Percentiles rank a stretch among this genome's conserved stretches.
phyloP scores from a whole-genome alignment of 2,797 vertebrate genomes.

The Streptopelia turtur region DNA sequence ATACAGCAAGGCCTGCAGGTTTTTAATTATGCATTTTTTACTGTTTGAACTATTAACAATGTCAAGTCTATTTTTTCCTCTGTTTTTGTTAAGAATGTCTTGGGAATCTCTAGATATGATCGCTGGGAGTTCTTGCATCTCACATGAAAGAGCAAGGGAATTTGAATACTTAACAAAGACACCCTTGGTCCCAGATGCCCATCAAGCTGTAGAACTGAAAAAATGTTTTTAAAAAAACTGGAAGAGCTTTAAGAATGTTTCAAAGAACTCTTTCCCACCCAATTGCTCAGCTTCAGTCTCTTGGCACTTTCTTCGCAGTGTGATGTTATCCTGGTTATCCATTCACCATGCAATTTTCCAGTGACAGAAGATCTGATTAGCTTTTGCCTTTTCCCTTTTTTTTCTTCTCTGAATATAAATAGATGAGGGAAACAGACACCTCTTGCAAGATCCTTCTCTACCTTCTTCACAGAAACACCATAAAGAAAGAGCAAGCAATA shows the following conservation, averaged over 20 bases:
- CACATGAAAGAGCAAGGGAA: slow-evolving; percentile 29
- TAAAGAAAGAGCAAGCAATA: neutral
- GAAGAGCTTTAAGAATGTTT: neutral
- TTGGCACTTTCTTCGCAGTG: neutral
- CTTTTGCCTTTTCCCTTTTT: neutral
- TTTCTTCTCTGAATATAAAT: neutral
- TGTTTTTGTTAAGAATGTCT: neutral
- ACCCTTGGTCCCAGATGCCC: neutral
- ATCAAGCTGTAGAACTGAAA: neutral
- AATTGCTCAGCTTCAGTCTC: neutral
- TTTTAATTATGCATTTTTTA: neutral
- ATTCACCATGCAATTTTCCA: neutral
- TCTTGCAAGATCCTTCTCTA: neutral
- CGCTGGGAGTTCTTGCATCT: slow-evolving; percentile 3
- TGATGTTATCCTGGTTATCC: neutral
- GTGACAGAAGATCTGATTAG: neutral
- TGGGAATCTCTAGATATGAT: slow-evolving; percentile 4
- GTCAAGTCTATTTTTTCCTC: neutral
- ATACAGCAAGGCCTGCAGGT: neutral
- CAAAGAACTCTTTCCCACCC: neutral
- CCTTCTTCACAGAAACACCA: neutral
- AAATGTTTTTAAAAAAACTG: neutral
- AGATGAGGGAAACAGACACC: neutral
- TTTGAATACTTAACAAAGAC: slow-evolving; percentile 19
- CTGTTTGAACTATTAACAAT: slow-evolving; percentile 33